Evolutionary conservation across 2,797 vertebrate genomes (phyloP), one percentile per base, ranked within the genome.

Genomic region (Acanthis flammea): DNA sequence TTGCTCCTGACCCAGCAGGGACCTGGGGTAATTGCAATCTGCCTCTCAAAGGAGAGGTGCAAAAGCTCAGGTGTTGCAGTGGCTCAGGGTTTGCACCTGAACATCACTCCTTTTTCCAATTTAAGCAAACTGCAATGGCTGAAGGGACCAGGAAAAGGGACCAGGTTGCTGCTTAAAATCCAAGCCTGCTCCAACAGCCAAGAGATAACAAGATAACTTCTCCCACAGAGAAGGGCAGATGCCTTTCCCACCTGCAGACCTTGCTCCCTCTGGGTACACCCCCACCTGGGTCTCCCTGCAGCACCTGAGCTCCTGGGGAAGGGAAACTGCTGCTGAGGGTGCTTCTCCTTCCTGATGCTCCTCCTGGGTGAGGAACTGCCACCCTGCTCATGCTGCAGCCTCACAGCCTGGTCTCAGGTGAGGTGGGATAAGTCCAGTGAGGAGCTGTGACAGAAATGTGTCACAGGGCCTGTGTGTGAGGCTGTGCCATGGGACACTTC

Each of bases 161-260:
- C n/a, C 10, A 66, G 25, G 25, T 2, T 47, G n/a, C 28, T 77
- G n/a, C 76, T 81, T 68, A 75, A 90, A 80, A 75, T 54, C 61
- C 72, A 42, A 42, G 19, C 19, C 42, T 42, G 42, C 42, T 19
- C 42, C 42, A 44, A 27, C 18, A 73, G 65, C n/a, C 25, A 41
- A 14, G 50, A 71, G 35, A 12, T 2, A 30, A 62, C 22, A 62
- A 54, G 41, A 41, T 18, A 8, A 41, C 41, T 41, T 54, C 31
- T 66, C 48, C 53, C 30, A 14, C 6, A n/a, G 51, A 42, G 51
- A 39, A 68, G 9, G 47, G 54, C 55, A 73, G 75, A 25, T n/a
- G 60, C 37, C 55, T 45, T 50, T 53, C 48, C 45, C 4, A 1
- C 0, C 0, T 45, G 39, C 55, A 66, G 44, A 66, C 33, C 45